Percentiles rank a stretch among this genome's conserved stretches.
Conservation (phyloP, 2,113 vertebrate genomes). For the Corvus moneduloides region DNA sequence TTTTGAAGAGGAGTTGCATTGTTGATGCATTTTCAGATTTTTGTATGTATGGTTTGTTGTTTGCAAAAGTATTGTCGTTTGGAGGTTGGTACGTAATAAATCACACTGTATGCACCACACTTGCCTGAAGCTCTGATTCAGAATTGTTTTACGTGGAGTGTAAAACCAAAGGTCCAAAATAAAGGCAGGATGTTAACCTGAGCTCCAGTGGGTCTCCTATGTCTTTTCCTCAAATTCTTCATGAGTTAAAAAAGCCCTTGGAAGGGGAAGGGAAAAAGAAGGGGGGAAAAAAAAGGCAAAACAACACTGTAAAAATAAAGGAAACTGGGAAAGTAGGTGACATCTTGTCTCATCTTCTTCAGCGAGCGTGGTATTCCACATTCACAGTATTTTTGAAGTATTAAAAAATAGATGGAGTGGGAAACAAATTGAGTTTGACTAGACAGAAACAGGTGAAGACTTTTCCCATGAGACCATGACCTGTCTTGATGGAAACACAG, state of each 20-base stretch:
- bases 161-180: background rate
- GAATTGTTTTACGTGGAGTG: background rate
- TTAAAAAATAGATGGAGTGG: background rate
- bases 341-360: background rate
- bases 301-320: background rate
- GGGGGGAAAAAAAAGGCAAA: rapidly evolving
- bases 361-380: rapidly evolving
- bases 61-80: background rate
- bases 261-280: background rate
- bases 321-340: background rate
- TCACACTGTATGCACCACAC: background rate
- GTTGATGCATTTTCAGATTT: background rate
- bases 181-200: background rate
- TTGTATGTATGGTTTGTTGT: background rate
- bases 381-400: background rate
- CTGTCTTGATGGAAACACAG: background rate
- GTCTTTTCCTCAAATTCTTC: background rate
- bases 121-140: background rate
- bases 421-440: background rate
- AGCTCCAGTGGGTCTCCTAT: background rate
- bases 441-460: background rate
- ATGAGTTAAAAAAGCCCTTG: background rate
- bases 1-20: background rate
- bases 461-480: background rate
- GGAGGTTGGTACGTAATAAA: rapidly evolving